phyloP scores from a whole-genome alignment of 37 sponge, comb jelly and placozoan species.

The Chondrosia reniformis region DNA sequence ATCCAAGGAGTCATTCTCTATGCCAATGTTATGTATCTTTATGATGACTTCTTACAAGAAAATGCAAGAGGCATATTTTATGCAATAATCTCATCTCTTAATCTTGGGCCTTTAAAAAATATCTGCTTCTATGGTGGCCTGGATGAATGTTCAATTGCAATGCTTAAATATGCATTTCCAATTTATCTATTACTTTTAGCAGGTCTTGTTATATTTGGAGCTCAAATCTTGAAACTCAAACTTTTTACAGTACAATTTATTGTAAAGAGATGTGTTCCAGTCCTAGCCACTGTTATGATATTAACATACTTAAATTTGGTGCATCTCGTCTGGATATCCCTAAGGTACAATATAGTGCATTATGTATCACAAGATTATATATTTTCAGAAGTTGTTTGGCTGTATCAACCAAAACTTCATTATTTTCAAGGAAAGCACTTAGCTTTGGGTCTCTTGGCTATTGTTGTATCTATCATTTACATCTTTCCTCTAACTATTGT shows the following conservation, averaged over 20 bases:
- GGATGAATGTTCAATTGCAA: not conserved
- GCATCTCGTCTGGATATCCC: not conserved
- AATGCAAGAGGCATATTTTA: not conserved
- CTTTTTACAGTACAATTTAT: not conserved
- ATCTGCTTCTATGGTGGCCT: conserved; percentile 11
- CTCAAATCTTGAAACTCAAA: not conserved
- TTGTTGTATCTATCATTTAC: not conserved
- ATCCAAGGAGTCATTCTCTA: conserved; percentile 45
- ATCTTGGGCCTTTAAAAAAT: not conserved
- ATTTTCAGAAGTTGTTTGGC: conserved; percentile 7
- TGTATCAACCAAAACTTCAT: not conserved
- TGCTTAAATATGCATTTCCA: not conserved
- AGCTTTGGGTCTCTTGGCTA: not conserved
- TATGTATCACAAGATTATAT: no score
- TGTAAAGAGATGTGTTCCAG: conserved; percentile 13
- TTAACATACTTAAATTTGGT: conserved; percentile 1
- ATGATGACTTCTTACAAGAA: not conserved
- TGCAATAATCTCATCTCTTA: not conserved
- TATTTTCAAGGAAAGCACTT: conserved; percentile 7
- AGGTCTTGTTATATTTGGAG: not conserved
- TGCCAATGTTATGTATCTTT: conserved; percentile 25
- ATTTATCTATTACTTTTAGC: not conserved
- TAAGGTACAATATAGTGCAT: not conserved
- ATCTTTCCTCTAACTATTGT: not conserved
- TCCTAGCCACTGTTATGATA: conserved; percentile 16